These are phyloP conservation scores for Fistularia commersonii DNA, from an alignment of 2,797 vertebrate genomes.

Conservation along the genomic window DNA sequence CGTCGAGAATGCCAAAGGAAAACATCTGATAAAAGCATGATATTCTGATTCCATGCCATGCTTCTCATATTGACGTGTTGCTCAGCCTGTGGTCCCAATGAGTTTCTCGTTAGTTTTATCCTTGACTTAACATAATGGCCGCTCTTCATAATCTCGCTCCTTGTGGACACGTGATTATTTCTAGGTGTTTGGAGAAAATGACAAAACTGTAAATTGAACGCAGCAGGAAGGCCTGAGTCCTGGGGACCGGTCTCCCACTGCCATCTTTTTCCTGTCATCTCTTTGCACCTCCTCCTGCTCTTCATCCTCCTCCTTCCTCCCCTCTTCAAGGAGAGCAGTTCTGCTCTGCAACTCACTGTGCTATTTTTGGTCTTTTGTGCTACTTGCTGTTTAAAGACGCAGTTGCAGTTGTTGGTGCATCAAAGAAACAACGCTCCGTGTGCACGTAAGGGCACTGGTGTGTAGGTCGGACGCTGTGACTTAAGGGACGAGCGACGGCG, in stretches of 20 bases:
- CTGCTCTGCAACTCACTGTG: constrained; percentile 73
- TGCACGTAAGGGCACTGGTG: constrained; percentile 34
- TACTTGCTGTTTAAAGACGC: constrained; percentile 78
- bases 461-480: constrained; percentile 24
- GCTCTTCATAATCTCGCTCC: no score
- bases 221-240: constrained; percentile 28
- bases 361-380: constrained; percentile 84
- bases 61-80: not conserved
- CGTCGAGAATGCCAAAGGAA: no score
- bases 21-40: no score
- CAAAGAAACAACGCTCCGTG: constrained; percentile 48
- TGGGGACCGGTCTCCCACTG: constrained; percentile 30
- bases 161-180: no score
- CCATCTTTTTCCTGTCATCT: constrained; percentile 51
- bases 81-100: not conserved
- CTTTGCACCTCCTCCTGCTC: constrained; percentile 48
- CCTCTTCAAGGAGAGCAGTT: constrained; percentile 68
- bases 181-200: no score
- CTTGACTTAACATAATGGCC: no score
- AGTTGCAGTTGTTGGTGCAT: constrained; percentile 71
- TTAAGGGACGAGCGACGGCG: constrained; percentile 34
- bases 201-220: constrained; percentile 10
- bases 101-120: no score
- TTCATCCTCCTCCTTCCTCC: constrained; percentile 47
- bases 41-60: not conserved